Base-by-base conservation (phyloP, 1,140 invertebrate genomes). In the Microvelia longipes region DNA sequence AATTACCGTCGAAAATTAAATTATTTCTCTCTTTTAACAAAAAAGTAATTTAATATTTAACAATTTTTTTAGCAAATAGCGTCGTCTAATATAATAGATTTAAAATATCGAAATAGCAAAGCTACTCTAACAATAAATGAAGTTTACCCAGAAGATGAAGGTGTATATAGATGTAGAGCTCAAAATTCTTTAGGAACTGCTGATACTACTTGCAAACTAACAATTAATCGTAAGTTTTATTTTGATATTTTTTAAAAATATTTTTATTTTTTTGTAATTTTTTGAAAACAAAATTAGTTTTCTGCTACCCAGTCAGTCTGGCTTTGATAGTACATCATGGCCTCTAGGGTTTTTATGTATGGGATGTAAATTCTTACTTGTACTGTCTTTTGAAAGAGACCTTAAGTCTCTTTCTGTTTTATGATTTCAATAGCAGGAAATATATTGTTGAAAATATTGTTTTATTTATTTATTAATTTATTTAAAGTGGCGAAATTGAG, bases 141-240 rank as follows among this genome's bases (percentile, higher is more conserved):
- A 83, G 87, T 95, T 68, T 96, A 93, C 83, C 93, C 93, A 1
- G 93, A 96, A 82, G 94, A 97, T 80, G 93, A 93, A 78, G 94
- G 93, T 29, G 84, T 87, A 69, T 96, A 94, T 77, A 83, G 85
- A 2, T 94, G 94, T 77, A 89, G 88, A 77, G 96, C 96, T 29
- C 91, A 86, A 66, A 98, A 98, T 81, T 91, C 92, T 68, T 85
- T 94, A 71, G 93, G 93, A 71, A 84, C 86, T 26, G 83, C 86
- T 0, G 90, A 91, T 76, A 94, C 92, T 30, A 87, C 87, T 73
- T 92, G 90, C 81, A 90, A 87, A 76, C 83, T 96, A 66, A 88
- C 84, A 67, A 85, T 96, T 61, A 90, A 90, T 84, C 85, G 91
- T 94, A 82, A 85, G 86, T 85, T 19, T 27, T 27, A 68, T 62